phyloP scores from a whole-genome alignment of 1,140 invertebrate species.

The Delia radicum region DNA sequence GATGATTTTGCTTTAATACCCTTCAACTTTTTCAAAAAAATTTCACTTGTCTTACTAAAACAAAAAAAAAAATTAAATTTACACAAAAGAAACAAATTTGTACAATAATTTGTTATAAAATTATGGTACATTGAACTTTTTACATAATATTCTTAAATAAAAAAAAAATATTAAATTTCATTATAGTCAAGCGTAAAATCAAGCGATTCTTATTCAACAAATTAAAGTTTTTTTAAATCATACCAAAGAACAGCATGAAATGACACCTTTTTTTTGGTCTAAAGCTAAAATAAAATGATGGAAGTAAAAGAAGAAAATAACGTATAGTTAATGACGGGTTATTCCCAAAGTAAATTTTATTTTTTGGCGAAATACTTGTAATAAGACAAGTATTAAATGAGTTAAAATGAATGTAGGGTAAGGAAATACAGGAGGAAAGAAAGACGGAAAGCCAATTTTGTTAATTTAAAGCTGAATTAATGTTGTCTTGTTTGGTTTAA shows the following conservation, averaged over 20 bases:
- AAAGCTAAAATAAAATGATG: not conserved
- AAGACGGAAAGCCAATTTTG: not conserved
- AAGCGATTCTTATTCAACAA: not conserved
- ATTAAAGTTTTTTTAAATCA: not conserved
- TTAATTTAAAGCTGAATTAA: not conserved
- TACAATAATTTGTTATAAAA: not conserved
- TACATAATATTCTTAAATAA: not conserved
- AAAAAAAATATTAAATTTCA: not conserved
- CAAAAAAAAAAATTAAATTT: not conserved
- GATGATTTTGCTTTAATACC: too few species aligned
- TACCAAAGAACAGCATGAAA: not conserved
- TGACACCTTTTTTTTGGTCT: not conserved
- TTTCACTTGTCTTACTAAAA: not conserved
- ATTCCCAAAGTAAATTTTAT: too few species aligned
- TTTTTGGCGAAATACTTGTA: too few species aligned
- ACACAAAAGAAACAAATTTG: not conserved
- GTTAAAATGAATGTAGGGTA: not conserved
- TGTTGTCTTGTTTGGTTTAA: not conserved
- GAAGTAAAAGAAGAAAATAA: not conserved
- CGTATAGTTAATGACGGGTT: not conserved
- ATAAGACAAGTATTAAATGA: not conserved
- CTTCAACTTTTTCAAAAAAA: too few species aligned
- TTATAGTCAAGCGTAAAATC: not conserved
- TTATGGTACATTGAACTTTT: not conserved
- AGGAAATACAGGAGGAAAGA: not conserved